Conservation (phyloP, 2,888 invertebrate species). For the Amphipyra tragopoginis region DNA sequence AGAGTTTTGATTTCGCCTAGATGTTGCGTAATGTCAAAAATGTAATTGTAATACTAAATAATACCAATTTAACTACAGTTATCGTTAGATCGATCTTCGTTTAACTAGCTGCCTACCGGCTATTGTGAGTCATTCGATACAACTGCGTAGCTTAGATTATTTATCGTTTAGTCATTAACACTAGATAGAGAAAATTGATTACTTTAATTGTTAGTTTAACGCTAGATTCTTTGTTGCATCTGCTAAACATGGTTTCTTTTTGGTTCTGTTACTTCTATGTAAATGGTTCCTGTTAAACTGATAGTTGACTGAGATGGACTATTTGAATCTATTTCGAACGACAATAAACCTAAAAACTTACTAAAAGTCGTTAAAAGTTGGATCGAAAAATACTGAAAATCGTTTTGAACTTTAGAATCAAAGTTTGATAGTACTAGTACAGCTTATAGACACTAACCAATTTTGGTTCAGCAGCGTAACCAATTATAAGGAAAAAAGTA, state of each 20-base stretch:
- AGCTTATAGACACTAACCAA: slow-evolving; percentile 13
- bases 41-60: slow-evolving; percentile 48
- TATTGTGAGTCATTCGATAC: slow-evolving; percentile 50
- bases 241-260: slow-evolving; percentile 4
- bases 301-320: background rate
- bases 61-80: slow-evolving; percentile 54
- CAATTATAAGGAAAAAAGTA: slow-evolving; percentile 3
- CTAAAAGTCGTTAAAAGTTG: slow-evolving; percentile 6
- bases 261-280: background rate
- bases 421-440: slow-evolving; percentile 3
- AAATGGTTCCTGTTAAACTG: background rate
- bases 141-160: slow-evolving; percentile 51
- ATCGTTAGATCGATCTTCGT: slow-evolving; percentile 55
- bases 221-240: slow-evolving; percentile 15
- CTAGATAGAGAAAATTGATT: slow-evolving; percentile 34
- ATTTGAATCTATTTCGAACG: background rate
- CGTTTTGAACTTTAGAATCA: background rate
- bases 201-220: slow-evolving; percentile 30
- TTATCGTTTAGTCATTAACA: slow-evolving; percentile 49
- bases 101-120: slow-evolving; percentile 45
- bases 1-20: slow-evolving; percentile 65
- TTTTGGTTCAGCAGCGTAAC: slow-evolving; percentile 12
- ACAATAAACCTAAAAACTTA: slow-evolving; percentile 1
- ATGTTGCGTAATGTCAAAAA: slow-evolving; percentile 63
- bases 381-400: background rate